Evolutionary conservation across 2,113 vertebrate species (phyloP), one percentile per base, ranked within the genome.

Genomic region (Charina bottae): DNA sequence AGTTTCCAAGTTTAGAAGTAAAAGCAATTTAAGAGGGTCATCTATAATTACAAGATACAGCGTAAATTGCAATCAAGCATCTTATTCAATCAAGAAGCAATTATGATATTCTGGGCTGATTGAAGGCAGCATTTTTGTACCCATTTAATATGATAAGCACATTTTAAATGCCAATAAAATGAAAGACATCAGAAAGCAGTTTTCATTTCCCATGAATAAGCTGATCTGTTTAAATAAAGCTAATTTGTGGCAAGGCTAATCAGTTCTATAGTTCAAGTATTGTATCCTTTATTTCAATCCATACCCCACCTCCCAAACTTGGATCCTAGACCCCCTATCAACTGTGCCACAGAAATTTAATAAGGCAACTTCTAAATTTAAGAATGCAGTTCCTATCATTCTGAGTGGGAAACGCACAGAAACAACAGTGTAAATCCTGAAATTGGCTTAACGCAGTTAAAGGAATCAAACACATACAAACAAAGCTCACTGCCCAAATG

Each of bases 41-140:
- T 95, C 91, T 89, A 87, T 62, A 94, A 54, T 90, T 92, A 2
- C 24, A 92, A 94, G 15, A 46, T 91, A 78, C 6, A 91, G 6
- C 46, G 49, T 46, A 94, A 93, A 91, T 83, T 93, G 8, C 72
- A 94, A 93, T 94, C 84, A 92, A 15, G 6, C 4, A 90, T 85
- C 90, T 92, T 94, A 83, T 93, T 88, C 92, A 95, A 12, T 87
- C 87, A 93, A 88, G 89, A 95, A 94, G 91, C 86, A 94, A 95
- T 96, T 95, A 91, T 68, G 28, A 83, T 93, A 88, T 55, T 92
- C 53, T 62, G 26, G 3, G 6, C 92, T 95, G 62, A 90, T 21
- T 92, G 83, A 94, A 95, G 91, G 13, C 4, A 94, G 5, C 2
- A 87, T 91, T 93, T 93, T 94, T 88, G 53, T 37, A 33, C 33